These are phyloP conservation scores for Trididemnum miniatum DNA, from an alignment of 23 tunicate genomes.

Conservation along the genomic window DNA sequence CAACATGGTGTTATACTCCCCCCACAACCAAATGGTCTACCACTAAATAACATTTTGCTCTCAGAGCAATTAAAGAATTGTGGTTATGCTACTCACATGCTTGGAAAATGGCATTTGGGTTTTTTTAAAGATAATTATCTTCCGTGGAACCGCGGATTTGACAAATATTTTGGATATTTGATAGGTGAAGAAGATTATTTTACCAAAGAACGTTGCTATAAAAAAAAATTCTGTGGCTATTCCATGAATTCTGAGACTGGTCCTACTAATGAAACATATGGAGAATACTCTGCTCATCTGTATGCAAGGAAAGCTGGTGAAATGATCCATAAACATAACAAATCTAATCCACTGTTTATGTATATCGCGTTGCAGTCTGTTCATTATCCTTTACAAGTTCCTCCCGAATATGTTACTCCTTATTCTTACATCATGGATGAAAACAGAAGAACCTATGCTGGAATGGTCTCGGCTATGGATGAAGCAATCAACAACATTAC, in stretches of 20 bases:
- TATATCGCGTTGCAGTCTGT: constrained; percentile 77
- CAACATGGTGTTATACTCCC: constrained; percentile 58
- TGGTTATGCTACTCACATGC: constrained; percentile 75
- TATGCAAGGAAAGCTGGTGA: constrained; percentile 37
- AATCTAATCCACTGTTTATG: constrained; percentile 63
- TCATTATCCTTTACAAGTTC: constrained; percentile 70
- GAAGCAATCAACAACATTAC: constrained; percentile 42
- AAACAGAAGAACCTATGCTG: constrained; percentile 42
- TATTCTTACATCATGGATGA: constrained; percentile 44
- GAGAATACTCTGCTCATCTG: constrained; percentile 39
- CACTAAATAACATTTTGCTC: constrained; percentile 56
- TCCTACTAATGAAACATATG: constrained; percentile 40
- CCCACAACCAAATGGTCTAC: constrained; percentile 44
- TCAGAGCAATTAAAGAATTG: constrained; percentile 60
- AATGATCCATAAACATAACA: constrained; percentile 24
- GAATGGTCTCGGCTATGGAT: constrained; percentile 58
- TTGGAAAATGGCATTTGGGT: constrained; percentile 91
- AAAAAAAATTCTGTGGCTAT: constrained; percentile 26
- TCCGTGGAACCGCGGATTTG: constrained; percentile 76
- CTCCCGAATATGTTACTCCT: constrained; percentile 43
- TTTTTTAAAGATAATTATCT: constrained; percentile 52
- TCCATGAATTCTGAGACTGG: constrained; percentile 30
- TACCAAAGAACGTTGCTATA: constrained; percentile 10
- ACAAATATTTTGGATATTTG: constrained; percentile 43
- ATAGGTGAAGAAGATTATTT: constrained; percentile 35